Evolutionary conservation across 2,113 vertebrate genomes (phyloP).

Genomic region (Conger conger): DNA sequence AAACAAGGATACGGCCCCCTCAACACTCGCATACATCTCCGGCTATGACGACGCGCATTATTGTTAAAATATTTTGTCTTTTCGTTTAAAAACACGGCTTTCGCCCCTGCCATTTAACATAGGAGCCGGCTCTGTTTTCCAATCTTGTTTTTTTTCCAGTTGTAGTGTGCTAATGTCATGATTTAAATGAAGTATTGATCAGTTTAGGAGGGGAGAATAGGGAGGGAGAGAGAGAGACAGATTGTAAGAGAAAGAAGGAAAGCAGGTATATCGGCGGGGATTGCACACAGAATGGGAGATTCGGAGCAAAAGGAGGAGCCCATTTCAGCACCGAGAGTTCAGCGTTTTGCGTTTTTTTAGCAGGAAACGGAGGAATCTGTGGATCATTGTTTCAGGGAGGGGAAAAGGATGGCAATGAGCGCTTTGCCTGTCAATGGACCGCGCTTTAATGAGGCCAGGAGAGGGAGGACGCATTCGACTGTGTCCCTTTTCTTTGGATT

Average conservation of each 20-base stretch:
- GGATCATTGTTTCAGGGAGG: slow-evolving; percentile 44
- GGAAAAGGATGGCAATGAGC: slow-evolving; percentile 46
- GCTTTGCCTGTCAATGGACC: slow-evolving; percentile 42
- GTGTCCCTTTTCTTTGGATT: slow-evolving; percentile 46
- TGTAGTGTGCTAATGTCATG: slow-evolving; percentile 79
- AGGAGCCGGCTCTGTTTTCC: slow-evolving; percentile 52
- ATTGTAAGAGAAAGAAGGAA: slow-evolving; percentile 79
- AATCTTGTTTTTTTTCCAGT: slow-evolving; percentile 59
- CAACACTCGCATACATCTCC: slow-evolving; percentile 56
- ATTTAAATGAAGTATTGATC: slow-evolving; percentile 88
- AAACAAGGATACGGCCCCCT: slow-evolving; percentile 47
- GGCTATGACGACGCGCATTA: slow-evolving; percentile 48
- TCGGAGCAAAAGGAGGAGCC: slow-evolving; percentile 67
- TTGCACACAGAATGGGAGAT: slow-evolving; percentile 70
- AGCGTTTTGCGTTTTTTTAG: slow-evolving; percentile 57
- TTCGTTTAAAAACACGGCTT: slow-evolving; percentile 26
- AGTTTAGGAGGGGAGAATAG: slow-evolving; percentile 82
- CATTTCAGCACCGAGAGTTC: slow-evolving; percentile 63
- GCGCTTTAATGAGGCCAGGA: slow-evolving; percentile 33
- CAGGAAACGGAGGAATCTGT: slow-evolving; percentile 50
- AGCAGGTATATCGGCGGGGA: slow-evolving; percentile 77
- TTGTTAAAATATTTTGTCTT: slow-evolving; percentile 38
- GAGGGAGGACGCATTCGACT: slow-evolving; percentile 44
- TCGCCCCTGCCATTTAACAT: slow-evolving; percentile 37
- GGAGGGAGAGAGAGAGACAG: slow-evolving; percentile 69